phyloP scores from a whole-genome alignment of 2,797 vertebrate genomes.

The Hapalemur alaotrensis region DNA sequence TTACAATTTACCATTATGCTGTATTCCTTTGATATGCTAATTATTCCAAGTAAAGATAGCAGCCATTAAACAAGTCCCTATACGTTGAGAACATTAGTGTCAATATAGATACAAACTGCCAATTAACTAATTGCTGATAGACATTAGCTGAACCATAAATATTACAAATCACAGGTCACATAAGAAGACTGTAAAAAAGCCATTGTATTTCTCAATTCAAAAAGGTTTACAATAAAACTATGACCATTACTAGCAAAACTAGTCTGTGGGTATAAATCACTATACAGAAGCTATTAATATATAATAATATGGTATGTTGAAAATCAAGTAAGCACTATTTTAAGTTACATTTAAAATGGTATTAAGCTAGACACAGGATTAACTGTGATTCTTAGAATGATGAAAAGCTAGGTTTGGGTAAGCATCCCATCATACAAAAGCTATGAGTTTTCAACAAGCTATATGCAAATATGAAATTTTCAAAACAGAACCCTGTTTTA shows the following conservation, averaged over 20 bases:
- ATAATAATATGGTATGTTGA: background rate
- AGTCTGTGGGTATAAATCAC: background rate
- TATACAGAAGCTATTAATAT: background rate
- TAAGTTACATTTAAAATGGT: background rate
- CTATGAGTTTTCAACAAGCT: background rate
- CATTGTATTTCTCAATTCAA: slow-evolving; percentile 36
- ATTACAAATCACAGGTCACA: slow-evolving; percentile 28
- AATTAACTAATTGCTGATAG: slow-evolving; percentile 62
- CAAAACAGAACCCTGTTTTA: slow-evolving; percentile 17
- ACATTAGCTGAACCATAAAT: slow-evolving; percentile 52
- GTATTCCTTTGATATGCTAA: slow-evolving; percentile 47
- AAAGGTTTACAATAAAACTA: slow-evolving; percentile 40
- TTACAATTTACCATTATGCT: slow-evolving; percentile 44
- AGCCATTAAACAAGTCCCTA: slow-evolving; percentile 47
- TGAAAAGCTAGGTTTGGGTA: background rate
- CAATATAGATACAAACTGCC: slow-evolving; percentile 45
- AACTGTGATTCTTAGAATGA: background rate
- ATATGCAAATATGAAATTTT: background rate
- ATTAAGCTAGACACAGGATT: background rate
- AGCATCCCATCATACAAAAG: slow-evolving; percentile 21
- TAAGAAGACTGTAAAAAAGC: background rate
- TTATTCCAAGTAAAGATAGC: slow-evolving; percentile 16
- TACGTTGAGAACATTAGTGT: slow-evolving; percentile 19
- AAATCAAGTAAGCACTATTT: slow-evolving; percentile 4
- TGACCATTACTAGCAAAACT: background rate